Evolutionary conservation across 2,797 vertebrate species (phyloP), one percentile per base, ranked within the genome.

Genomic region (Erethizon dorsatum): DNA sequence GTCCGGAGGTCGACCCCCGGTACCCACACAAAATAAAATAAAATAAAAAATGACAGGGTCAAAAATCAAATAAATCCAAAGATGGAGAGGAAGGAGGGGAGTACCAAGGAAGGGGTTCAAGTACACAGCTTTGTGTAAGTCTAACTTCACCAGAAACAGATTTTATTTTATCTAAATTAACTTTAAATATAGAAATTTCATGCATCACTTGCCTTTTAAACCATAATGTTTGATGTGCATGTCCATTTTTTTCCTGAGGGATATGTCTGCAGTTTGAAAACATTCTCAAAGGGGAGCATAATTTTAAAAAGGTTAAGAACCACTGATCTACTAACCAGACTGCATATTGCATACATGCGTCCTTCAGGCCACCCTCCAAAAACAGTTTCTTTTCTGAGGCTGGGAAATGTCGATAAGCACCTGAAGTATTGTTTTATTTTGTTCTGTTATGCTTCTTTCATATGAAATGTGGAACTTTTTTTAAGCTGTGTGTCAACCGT

Each of bases 141-240:
- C 87, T 65, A 65, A 20, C 59, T 75, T 86, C 82, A 92, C 89
- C 47, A 92, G 63, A 90, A 75, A 83, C 2, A 85, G 52, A 95
- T 82, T 93, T 89, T 47, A 87, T 90, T 94, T 78, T 88, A 37
- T 41, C 37, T 87, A 79, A 73, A 77, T 31, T 82, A 93, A 63
- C 33, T 31, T 86, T 73, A 94, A 95, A 95, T 80, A 86, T 13
- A 94, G 69, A 96, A 52, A 67, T 17, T 91, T 93, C 47, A 31
- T 24, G 26, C 45, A 96, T 69, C 31, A 63, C 37, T 79, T 85
- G 83, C 56, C 90, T 97, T 92, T 79, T 57, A 97, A 95, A 94
- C 91, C n/a, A 82, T 33, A 84, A 83, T 95, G 86, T 67, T 50
- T 94, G 31, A 88, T 41, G 4, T 10, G 1, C 28, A 41, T 2